Base-by-base conservation (phyloP, 2,888 invertebrate species). In the Rotaria magnacalcarata region DNA sequence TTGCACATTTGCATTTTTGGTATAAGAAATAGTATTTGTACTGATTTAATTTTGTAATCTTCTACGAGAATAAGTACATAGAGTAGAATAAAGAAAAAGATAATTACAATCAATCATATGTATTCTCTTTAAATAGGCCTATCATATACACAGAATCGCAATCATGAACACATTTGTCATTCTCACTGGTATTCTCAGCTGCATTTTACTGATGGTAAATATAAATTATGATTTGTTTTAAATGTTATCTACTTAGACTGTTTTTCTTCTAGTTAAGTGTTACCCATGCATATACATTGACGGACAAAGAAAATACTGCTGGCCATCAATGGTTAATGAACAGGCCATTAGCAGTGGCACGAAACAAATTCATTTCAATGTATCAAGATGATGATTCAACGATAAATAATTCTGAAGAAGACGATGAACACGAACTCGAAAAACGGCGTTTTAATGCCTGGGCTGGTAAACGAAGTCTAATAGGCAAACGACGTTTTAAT, bases 401-500 rank as follows among this genome's bases (percentile, higher is more conserved):
- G 67, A 16, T 19, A 4, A 34, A 67, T 19, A 67, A 67, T 67
- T 47, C 43, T 1, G 80, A 80, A 47, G 80, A 47, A 80, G n/a
- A 80, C 8, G 75, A 80, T n/a, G 80, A 80, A 14, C 80, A 47
- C 47, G 80, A 80, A 14, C 19, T 80, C 7, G 80, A 43, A 80
- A 80, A 80, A 80, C 43, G 80, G 24, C 80, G 80, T 24, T 80
- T 80, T 14, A 80, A 80, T 47, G 80, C 80, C 10, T 80, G 80
- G 80, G 80, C 80, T 80, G 80, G 80, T 47, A 80, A 80, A 43
- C 80, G 80, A 47, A 43, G 24, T 24, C 0, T 80, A 11, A 1
- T 47, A n/a, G 41, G 21, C 43, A 80, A 80, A 47, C 80, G 80
- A 80, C 80, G 80, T 80, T 80, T 80, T 47, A 80, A 80, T 80